Conservation (phyloP, 2,888 invertebrate genomes). For the Agriotes lineatus region DNA sequence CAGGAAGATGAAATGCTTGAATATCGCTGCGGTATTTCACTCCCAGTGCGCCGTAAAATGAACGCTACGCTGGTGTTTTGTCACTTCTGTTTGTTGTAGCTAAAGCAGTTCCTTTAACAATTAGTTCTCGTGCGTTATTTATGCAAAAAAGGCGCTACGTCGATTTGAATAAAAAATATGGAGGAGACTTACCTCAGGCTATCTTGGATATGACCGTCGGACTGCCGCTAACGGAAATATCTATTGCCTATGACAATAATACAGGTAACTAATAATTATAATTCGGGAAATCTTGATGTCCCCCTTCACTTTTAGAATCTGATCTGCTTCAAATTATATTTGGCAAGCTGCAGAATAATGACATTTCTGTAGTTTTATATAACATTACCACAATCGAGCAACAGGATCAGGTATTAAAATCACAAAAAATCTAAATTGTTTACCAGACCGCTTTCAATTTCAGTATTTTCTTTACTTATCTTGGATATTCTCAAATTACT, state of each 20-base stretch:
- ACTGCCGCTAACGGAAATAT: conserved; percentile 58
- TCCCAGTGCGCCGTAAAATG: no score
- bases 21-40: background rate
- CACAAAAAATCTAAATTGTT: no score
- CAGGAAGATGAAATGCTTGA: background rate
- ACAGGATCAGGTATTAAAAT: conserved; percentile 57
- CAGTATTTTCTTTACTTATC: conserved; percentile 71
- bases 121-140: no score
- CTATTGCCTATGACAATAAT: conserved; percentile 59
- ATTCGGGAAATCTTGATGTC: no score
- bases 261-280: conserved; percentile 57
- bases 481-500: conserved; percentile 67
- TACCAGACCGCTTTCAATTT: no score
- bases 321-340: conserved; percentile 55
- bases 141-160: no score
- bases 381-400: conserved; percentile 59
- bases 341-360: conserved; percentile 51
- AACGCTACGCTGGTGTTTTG: background rate
- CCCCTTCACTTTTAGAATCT: conserved; percentile 49
- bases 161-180: conserved; percentile 48
- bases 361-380: conserved; percentile 56
- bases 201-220: conserved; percentile 59
- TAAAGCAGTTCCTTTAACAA: no score
- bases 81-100: background rate
- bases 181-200: conserved; percentile 61